A percentile compares a stretch with the other conserved stretches of the same genome.
phyloP scores from a whole-genome alignment of 2,888 invertebrate species.

The Pristionchus exspectatus region DNA sequence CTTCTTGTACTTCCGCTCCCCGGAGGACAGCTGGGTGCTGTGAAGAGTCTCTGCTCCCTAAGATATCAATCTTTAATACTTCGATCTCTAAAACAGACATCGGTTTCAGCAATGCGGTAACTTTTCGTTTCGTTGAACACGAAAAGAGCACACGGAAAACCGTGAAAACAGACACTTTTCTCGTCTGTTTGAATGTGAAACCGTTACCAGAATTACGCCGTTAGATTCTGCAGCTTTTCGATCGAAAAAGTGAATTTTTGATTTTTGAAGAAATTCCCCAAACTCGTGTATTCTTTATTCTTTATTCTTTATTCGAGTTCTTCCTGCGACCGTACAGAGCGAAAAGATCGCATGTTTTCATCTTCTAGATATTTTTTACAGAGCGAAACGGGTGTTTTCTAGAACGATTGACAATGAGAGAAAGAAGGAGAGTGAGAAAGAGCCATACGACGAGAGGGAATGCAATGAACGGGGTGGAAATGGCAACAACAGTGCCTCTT shows the following conservation, averaged over 20 bases:
- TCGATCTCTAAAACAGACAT: background rate
- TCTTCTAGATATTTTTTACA: background rate
- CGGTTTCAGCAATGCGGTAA: background rate
- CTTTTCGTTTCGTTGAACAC: background rate
- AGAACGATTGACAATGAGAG: background rate
- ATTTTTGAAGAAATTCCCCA: background rate
- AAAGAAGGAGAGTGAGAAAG: background rate
- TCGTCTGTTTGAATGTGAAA: no score
- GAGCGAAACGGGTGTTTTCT: background rate
- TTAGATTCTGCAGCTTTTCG: background rate
- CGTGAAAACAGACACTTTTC: no score
- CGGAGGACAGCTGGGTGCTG: background rate
- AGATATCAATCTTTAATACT: background rate
- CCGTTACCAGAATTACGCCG: no score
- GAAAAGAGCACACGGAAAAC: conserved; percentile 1
- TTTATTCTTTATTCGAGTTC: background rate
- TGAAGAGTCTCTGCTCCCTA: background rate
- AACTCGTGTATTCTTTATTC: background rate
- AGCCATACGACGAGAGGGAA: background rate
- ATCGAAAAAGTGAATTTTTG: background rate
- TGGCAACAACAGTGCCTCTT: background rate
- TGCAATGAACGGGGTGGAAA: background rate
- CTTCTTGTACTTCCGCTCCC: background rate
- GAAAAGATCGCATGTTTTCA: background rate
- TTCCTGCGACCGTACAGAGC: background rate